A percentile compares a stretch with the other conserved stretches of the same genome.
phyloP scores from a whole-genome alignment of 2,888 invertebrate species.

The Hemicrepidius hirtus region DNA sequence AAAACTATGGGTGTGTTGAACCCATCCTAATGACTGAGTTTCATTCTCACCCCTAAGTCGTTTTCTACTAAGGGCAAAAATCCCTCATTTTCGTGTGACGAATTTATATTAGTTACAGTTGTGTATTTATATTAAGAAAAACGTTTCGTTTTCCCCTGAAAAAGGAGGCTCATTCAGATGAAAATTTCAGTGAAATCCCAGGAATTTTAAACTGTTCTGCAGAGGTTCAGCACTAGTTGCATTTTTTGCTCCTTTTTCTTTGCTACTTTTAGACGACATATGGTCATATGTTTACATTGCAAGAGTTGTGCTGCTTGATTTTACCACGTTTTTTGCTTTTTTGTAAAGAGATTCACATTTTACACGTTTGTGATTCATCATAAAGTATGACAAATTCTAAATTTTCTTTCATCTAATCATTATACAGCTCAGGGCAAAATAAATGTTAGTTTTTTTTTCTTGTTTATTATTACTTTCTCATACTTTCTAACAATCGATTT shows the following conservation, averaged over 20 bases:
- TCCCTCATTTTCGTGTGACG: constrained; percentile 52
- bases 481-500: too few species aligned
- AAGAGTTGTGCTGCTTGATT: constrained; percentile 16
- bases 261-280: constrained; percentile 52
- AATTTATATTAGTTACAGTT: constrained; percentile 43
- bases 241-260: constrained; percentile 41
- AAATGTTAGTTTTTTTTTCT: background rate
- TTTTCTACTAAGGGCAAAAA: constrained; percentile 59
- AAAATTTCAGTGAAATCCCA: background rate
- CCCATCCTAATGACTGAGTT: constrained; percentile 56
- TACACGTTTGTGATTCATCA: constrained; percentile 21
- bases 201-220: constrained; percentile 47
- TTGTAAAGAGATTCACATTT: constrained; percentile 2
- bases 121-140: constrained; percentile 37
- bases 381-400: background rate
- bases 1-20: constrained; percentile 70
- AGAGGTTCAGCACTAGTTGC: constrained; percentile 47
- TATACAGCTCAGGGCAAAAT: constrained; percentile 3
- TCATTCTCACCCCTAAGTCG: constrained; percentile 59
- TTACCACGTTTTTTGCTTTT: constrained; percentile 6
- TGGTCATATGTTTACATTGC: constrained; percentile 56
- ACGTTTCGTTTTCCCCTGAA: background rate
- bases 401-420: background rate
- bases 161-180: background rate
- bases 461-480: too few species aligned